Percentiles rank a stretch among this genome's conserved stretches.
Evolutionary conservation across 2,797 vertebrate genomes (phyloP).

Genomic region (Enteromius mattozi): DNA sequence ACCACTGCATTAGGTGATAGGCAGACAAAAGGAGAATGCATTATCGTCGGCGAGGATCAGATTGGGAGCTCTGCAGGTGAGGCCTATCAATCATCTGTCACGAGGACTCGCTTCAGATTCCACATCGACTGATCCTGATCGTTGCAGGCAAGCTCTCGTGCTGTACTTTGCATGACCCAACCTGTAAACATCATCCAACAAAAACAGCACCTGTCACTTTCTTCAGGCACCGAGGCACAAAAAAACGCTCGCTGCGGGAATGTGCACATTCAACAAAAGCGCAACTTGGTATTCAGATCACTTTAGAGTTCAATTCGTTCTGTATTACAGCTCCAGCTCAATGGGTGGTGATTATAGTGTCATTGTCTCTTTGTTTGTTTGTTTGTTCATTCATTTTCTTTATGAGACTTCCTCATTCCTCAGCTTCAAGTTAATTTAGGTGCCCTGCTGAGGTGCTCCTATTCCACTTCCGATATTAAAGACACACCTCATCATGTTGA

Average conservation of each 20-base stretch:
- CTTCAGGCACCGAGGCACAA: slow-evolving; percentile 9
- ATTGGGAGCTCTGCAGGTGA: slow-evolving; percentile 49
- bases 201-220: slow-evolving; percentile 43
- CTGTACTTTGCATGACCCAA: slow-evolving; percentile 49
- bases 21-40: slow-evolving; percentile 58
- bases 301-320: slow-evolving; percentile 27
- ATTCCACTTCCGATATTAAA: slow-evolving; percentile 47
- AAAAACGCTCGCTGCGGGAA: slow-evolving; percentile 8
- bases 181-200: slow-evolving; percentile 49
- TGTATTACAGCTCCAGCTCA: slow-evolving; percentile 30
- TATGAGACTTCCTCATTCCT: slow-evolving; percentile 32
- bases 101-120: slow-evolving; percentile 24
- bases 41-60: slow-evolving; percentile 51
- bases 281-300: slow-evolving; percentile 45
- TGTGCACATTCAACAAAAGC: slow-evolving; percentile 30
- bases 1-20: slow-evolving; percentile 55
- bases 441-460: slow-evolving; percentile 38
- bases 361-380: slow-evolving; percentile 39
- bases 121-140: slow-evolving; percentile 40
- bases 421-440: slow-evolving; percentile 46
- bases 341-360: slow-evolving; percentile 35
- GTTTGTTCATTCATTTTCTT: slow-evolving; percentile 45
- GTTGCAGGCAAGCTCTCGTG: slow-evolving; percentile 14
- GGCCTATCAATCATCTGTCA: slow-evolving; percentile 58
- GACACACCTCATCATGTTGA: slow-evolving; percentile 46